These are phyloP conservation scores for Dasyprocta punctata DNA, from an alignment of 2,113 vertebrate genomes.

Conservation along the genomic window DNA sequence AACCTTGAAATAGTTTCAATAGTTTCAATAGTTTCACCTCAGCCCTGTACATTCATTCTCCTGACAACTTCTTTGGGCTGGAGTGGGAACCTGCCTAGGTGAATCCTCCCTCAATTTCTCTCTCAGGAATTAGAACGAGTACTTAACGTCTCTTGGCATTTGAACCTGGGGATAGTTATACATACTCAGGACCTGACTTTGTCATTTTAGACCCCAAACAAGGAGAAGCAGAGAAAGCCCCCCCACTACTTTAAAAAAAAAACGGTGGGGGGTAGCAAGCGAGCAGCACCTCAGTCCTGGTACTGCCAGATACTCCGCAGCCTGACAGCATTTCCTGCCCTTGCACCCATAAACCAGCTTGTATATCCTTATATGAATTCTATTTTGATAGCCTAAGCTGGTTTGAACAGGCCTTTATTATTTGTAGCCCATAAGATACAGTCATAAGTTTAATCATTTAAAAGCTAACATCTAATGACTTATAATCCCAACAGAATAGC, in stretches of 20 bases:
- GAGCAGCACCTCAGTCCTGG: neutral
- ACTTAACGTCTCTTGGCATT: neutral
- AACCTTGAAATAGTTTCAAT: neutral
- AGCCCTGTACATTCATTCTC: neutral
- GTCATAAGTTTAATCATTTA: slow-evolving; percentile 36
- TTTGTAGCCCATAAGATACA: neutral
- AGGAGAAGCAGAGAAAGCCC: neutral
- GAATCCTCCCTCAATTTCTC: neutral
- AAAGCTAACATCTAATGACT: slow-evolving; percentile 31
- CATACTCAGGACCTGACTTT: neutral
- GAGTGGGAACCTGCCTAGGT: neutral
- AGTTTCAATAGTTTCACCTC: too few relatives aligned
- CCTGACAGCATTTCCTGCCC: neutral
- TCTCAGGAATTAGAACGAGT: neutral
- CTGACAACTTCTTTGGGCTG: neutral
- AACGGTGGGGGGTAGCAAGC: neutral
- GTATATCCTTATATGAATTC: neutral
- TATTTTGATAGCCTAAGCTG: neutral
- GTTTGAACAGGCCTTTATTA: slow-evolving; percentile 22
- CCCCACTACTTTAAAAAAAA: fast-evolving
- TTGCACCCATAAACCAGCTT: neutral
- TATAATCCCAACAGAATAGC: neutral
- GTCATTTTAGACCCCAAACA: neutral
- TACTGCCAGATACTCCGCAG: too few relatives aligned
- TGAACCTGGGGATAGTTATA: neutral